These are phyloP conservation scores for Dascillus cervinus DNA, from an alignment of 2,888 invertebrate species.

Conservation along the genomic window DNA sequence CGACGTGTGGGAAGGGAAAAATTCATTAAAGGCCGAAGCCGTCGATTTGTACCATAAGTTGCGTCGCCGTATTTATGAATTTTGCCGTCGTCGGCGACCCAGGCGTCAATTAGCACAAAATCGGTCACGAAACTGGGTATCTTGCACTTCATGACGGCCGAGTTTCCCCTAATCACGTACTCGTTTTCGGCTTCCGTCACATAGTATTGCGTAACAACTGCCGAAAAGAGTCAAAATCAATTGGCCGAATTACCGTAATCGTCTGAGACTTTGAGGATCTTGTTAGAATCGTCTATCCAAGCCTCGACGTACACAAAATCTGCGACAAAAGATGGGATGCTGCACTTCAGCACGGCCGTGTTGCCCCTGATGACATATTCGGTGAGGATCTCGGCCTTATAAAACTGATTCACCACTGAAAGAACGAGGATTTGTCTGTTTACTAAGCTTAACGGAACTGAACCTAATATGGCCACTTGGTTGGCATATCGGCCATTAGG, in stretches of 20 bases:
- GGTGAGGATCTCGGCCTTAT: constrained; percentile 63
- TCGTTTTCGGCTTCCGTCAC: constrained; percentile 89
- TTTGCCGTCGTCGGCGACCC: constrained; percentile 72
- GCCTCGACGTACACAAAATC: constrained; percentile 65
- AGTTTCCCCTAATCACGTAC: constrained; percentile 87
- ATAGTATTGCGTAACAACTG: constrained; percentile 85
- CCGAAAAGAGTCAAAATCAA: constrained; percentile 29
- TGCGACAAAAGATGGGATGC: constrained; percentile 66
- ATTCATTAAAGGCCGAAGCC: too few species aligned
- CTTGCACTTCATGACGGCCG: constrained; percentile 88
- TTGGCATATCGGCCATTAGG: too few species aligned
- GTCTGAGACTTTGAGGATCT: constrained; percentile 42
- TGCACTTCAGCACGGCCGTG: constrained; percentile 64
- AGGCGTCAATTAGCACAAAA: constrained; percentile 79
- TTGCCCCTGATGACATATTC: constrained; percentile 69
- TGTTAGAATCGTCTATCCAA: constrained; percentile 62
- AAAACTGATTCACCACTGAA: constrained; percentile 64
- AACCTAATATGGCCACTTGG: too few species aligned
- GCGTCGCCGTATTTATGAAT: constrained; percentile 52
- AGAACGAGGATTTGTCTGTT: too few species aligned
- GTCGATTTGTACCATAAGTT: constrained; percentile 17
- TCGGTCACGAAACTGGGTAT: constrained; percentile 91
- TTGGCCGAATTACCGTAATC: constrained; percentile 44
- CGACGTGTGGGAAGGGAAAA: too few species aligned
- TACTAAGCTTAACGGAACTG: too few species aligned